Percentiles rank a stretch among this genome's conserved stretches.
These are phyloP conservation scores for Flabesymbios commensalis DNA, from an alignment of 2,888 invertebrate species.

Conservation along the genomic window DNA sequence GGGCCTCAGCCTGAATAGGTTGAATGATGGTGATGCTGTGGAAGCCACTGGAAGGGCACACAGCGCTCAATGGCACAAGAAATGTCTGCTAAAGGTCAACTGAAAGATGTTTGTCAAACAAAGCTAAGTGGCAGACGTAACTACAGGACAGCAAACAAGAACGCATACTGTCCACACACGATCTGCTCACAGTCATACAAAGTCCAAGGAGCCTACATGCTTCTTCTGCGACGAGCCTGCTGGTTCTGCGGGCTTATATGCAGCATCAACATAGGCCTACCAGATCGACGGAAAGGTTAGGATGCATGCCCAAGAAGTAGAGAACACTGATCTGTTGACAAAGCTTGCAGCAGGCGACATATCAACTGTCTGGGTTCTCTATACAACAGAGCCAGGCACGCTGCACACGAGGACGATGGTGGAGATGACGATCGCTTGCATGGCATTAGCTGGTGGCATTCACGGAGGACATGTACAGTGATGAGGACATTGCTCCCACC, in stretches of 20 bases:
- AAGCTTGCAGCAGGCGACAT: background rate
- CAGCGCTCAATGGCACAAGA: background rate
- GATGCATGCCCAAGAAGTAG: no score
- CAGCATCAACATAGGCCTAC: background rate
- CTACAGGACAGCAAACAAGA: no score
- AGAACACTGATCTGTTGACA: background rate
- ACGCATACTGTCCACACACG: background rate
- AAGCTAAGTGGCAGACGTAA: no score
- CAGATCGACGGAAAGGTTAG: no score
- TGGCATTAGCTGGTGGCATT: no score
- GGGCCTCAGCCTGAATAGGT: background rate
- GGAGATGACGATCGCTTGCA: no score
- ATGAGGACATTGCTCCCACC: no score
- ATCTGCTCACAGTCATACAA: background rate
- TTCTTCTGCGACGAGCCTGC: background rate
- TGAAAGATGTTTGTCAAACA: no score
- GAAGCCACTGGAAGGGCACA: background rate
- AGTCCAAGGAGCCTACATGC: background rate
- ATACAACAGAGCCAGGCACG: no score
- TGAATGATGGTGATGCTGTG: background rate
- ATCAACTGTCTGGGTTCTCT: slow-evolving; percentile 1
- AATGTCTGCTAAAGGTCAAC: no score
- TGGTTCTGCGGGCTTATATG: background rate
- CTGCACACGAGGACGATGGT: background rate
- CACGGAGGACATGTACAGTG: no score